Evolutionary conservation across 2,797 vertebrate species (phyloP).

Genomic region (Momotus momota): DNA sequence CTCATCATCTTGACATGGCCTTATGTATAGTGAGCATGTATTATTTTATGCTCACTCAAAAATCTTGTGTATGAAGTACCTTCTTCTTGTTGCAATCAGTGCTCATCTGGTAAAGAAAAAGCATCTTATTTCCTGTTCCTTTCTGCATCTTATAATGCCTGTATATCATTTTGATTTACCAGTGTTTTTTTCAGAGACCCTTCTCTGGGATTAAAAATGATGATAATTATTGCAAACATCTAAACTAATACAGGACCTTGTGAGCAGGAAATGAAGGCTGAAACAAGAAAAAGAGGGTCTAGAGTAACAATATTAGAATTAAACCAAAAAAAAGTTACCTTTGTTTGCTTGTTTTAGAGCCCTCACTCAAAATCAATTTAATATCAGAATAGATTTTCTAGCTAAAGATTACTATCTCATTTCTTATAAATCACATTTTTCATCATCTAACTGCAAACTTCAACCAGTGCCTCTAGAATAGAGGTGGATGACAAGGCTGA

Average conservation of each 20-base stretch:
- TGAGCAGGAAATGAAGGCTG: background rate
- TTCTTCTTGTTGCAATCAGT: background rate
- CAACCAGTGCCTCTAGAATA: background rate
- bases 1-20: background rate
- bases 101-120: background rate
- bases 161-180: background rate
- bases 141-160: background rate
- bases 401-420: background rate
- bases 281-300: background rate
- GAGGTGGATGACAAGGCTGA: background rate
- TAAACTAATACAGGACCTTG: background rate
- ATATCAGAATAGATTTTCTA: background rate
- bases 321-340: background rate
- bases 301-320: background rate
- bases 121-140: background rate
- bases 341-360: background rate
- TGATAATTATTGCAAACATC: background rate
- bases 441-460: background rate
- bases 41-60: background rate
- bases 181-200: background rate
- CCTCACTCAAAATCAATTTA: background rate
- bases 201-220: background rate
- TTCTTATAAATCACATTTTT: background rate
- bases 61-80: background rate
- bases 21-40: background rate